These are phyloP conservation scores for Chiloscyllium plagiosum DNA, from an alignment of 2,113 vertebrate genomes.

Conservation along the genomic window DNA sequence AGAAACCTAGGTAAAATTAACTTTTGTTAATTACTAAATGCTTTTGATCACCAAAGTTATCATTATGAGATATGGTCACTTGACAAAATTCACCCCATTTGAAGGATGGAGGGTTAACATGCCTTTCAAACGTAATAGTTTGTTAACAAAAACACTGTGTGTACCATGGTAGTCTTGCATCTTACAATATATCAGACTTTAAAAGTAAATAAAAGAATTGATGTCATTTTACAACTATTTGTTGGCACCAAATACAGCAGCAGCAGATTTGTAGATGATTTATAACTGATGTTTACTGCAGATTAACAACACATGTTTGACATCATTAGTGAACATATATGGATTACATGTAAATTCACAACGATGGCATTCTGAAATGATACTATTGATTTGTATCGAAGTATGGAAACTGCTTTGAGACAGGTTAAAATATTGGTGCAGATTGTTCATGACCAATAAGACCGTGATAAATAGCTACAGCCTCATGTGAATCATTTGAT, in stretches of 20 bases:
- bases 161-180: neutral
- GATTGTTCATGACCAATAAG: neutral
- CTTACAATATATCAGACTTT: neutral
- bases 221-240: slow-evolving; percentile 25
- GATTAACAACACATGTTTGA: slow-evolving; percentile 16
- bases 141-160: neutral
- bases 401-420: neutral
- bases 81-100: neutral
- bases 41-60: neutral
- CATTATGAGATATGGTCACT: neutral
- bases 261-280: slow-evolving; percentile 15
- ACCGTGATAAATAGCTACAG: neutral
- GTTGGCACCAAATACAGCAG: neutral
- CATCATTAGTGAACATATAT: neutral
- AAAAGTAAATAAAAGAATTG: neutral
- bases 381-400: neutral
- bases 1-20: neutral
- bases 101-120: neutral
- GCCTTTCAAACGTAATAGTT: neutral
- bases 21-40: neutral
- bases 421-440: neutral
- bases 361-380: neutral
- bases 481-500: neutral
- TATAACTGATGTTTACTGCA: slow-evolving; percentile 6
- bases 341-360: neutral